A percentile compares a stretch with the other conserved stretches of the same genome.
Evolutionary conservation across 2,797 vertebrate species (phyloP).

Genomic region (Enteromius afrohamiltoni): DNA sequence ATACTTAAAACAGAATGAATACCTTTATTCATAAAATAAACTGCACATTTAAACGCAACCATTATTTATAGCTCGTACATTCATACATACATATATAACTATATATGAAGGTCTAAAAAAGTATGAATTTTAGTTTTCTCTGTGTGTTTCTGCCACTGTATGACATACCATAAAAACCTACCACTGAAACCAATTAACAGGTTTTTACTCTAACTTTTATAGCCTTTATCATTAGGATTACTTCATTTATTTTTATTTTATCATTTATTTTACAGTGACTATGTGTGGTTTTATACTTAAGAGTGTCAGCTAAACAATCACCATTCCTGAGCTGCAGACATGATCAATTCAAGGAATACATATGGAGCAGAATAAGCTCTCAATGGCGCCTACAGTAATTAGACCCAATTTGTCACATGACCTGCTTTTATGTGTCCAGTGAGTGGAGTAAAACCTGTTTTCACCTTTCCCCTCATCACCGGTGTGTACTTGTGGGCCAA

Average conservation of each 20-base stretch:
- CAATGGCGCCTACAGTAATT: conserved; percentile 23
- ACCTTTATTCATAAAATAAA: not conserved
- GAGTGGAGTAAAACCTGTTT: conserved; percentile 64
- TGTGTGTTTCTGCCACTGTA: not conserved
- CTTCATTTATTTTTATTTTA: not conserved
- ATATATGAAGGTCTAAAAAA: no score
- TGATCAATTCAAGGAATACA: conserved; percentile 4
- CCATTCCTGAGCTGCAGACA: not conserved
- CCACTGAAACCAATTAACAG: not conserved
- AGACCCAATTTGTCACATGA: conserved; percentile 32
- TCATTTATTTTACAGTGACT: not conserved
- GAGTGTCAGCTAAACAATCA: not conserved
- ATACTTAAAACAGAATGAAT: not conserved
- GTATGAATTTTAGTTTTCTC: not conserved
- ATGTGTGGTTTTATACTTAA: not conserved
- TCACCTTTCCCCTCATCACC: conserved; percentile 91
- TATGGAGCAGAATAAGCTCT: conserved; percentile 5
- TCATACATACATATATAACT: no score
- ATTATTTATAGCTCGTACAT: not conserved
- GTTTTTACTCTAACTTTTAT: not conserved
- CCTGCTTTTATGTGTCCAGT: conserved; percentile 39
- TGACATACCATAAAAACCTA: not conserved
- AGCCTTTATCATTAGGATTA: not conserved
- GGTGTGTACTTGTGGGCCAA: conserved; percentile 69
- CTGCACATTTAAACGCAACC: not conserved